Evolutionary conservation across 2,888 invertebrate species (phyloP), one percentile per base, ranked within the genome.

Genomic region (Acleris emargana): DNA sequence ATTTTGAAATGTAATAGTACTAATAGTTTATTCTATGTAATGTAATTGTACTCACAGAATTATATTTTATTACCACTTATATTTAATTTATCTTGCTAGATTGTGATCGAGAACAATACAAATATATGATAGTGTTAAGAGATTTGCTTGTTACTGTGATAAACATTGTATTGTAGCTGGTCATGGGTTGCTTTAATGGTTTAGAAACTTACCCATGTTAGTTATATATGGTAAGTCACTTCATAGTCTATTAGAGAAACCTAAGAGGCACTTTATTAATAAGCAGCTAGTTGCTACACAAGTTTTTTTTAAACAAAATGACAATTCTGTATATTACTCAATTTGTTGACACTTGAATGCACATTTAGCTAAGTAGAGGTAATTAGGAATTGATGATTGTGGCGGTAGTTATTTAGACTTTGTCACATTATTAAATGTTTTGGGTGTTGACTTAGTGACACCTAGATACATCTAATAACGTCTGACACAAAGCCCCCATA

Each of bases 131-230:
- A 61, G 59, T 66, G 63, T 67, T 71, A 66, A 61, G 62, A 67
- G 66, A 58, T 71, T 73, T 68, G 62, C 74, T 73, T 75, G 64
- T 72, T 70, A 75, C 76, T 76, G 76, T 77, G 75, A 76, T 76
- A 74, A 71, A 70, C 71, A 73, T 72, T 73, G 72, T 73, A 73
- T 62, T 69, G 67, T 74, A 72, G 69, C 67, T 67, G 59, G 67
- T 68, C 61, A 70, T 66, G 60, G 55, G 51, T 52, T 61, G 60
- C 55, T 61, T 66, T 60, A 55, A 60, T 45, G 51, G 43, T 59
- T 54, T 66, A 66, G 45, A 22, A 60, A 50, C 61, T 57, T 22
- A 51, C 61, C 59, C 50, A 50, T 64, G 43, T 45, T 55, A 28
- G 43, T 43, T 49, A 38, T 61, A 57, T 60, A 45, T 45, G 20